Evolutionary conservation across 1,140 invertebrate genomes (phyloP).

Genomic region (Ceratitis capitata): DNA sequence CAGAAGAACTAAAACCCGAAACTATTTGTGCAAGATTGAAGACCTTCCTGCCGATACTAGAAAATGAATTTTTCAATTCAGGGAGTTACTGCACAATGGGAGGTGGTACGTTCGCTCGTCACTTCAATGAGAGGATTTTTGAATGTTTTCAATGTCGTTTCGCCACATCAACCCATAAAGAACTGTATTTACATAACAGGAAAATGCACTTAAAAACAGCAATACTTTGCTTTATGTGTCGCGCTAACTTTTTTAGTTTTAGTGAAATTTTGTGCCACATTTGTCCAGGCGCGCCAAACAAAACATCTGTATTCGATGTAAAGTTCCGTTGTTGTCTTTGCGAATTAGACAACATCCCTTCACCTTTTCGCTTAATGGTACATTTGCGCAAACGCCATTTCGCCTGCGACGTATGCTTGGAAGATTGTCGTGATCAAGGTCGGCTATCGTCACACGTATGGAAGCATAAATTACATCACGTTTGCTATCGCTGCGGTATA

Average conservation of each 20-base stretch:
- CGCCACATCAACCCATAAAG: constrained; percentile 78
- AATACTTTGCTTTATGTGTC: constrained; percentile 84
- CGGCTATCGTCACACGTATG: constrained; percentile 84
- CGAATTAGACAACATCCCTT: constrained; percentile 77
- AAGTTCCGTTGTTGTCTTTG: constrained; percentile 80
- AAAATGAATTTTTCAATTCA: constrained; percentile 75
- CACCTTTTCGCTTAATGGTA: constrained; percentile 85
- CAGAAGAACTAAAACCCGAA: constrained; percentile 76
- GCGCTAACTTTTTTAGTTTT: constrained; percentile 84
- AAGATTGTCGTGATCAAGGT: constrained; percentile 77
- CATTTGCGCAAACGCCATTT: constrained; percentile 84
- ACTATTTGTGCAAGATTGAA: constrained; percentile 76
- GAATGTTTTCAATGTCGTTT: constrained; percentile 87
- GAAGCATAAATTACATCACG: constrained; percentile 87
- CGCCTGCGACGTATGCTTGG: constrained; percentile 85
- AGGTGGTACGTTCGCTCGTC: constrained; percentile 48
- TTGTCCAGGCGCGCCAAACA: constrained; percentile 78
- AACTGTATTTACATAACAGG: constrained; percentile 83
- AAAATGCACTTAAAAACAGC: constrained; percentile 85
- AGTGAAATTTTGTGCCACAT: constrained; percentile 85
- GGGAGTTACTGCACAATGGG: constrained; percentile 73
- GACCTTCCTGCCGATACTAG: constrained; percentile 71
- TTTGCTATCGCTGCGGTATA: constrained; percentile 86
- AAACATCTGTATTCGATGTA: constrained; percentile 68
- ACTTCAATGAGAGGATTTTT: constrained; percentile 70